Base-by-base conservation (phyloP, 2,797 vertebrate species). In the Sphenodon punctatus region DNA sequence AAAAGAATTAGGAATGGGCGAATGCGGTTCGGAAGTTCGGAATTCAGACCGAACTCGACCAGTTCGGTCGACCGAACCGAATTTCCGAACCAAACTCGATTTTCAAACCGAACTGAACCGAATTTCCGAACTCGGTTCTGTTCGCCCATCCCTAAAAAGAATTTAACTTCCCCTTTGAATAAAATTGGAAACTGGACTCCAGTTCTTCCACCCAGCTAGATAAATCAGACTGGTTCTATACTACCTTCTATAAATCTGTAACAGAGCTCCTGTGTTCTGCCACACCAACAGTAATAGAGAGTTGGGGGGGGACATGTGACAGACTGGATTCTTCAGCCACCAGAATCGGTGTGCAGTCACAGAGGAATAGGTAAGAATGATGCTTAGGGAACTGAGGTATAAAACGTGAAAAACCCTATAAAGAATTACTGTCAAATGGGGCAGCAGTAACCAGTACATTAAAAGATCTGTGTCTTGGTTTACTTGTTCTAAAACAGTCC, bases 241-340 rank as follows among this genome's bases (percentile, higher is more conserved):
- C 14, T 38, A 27, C 49, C 3, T 55, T 45, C 58, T 84, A 53
- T 87, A 80, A 91, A 78, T 77, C 76, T 89, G 51, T 34, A 75
- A 67, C 65, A 74, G 80, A 48, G 67, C 83, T 69, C 45, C 78
- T 86, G 45, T 80, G 82, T 30, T 56, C 10, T 82, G 78, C 63
- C 80, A 78, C 59, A 74, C 49, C 41, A n/a, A 49, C 38, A 53
- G 58, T 67, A 85, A 90, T 58, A 53, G 27, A 80, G 67, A 22
- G n/a, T 69, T 61, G 1, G 27, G 46, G 53, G 58, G 74, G 75
- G n/a, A n/a, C 74, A 56, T 46, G 36, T 9, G 65, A 51, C 51
- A 84, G 80, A 42, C 32, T 45, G 65, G 86, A 78, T 75, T 46
- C 45, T 80, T 90, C 58, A 77, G 60, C 42, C 65, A 7, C 39